Evolutionary conservation across 2,113 vertebrate genomes (phyloP).

Genomic region (Thunnus maccoyii): DNA sequence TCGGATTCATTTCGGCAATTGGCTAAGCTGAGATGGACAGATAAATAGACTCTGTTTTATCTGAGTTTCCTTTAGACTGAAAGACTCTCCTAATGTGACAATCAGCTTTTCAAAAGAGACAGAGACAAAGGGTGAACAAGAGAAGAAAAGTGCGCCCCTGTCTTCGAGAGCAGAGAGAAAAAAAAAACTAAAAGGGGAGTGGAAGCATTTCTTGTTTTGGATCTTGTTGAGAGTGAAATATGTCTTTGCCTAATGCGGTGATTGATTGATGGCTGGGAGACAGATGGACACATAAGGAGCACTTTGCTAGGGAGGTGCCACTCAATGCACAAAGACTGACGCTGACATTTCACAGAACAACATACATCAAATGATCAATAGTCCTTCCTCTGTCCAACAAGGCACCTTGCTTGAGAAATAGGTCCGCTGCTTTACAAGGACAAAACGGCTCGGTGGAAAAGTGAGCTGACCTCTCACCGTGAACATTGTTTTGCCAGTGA

Average conservation of each 20-base stretch:
- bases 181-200: slow-evolving; percentile 22
- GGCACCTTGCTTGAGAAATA: slow-evolving; percentile 59
- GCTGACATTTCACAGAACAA: slow-evolving; percentile 72
- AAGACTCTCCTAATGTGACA: slow-evolving; percentile 44
- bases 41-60: slow-evolving; percentile 49
- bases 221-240: slow-evolving; percentile 69
- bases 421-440: slow-evolving; percentile 48
- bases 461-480: slow-evolving; percentile 58
- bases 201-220: slow-evolving; percentile 60
- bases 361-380: slow-evolving; percentile 77
- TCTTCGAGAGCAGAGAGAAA: slow-evolving; percentile 1
- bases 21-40: slow-evolving; percentile 54
- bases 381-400: slow-evolving; percentile 47
- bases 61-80: slow-evolving; percentile 35
- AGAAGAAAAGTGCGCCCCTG: slow-evolving; percentile 1
- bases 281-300: slow-evolving; percentile 65
- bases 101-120: slow-evolving; percentile 47
- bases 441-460: slow-evolving; percentile 35
- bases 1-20: slow-evolving; percentile 59
- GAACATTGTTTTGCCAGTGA: slow-evolving; percentile 44
- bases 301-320: slow-evolving; percentile 68
- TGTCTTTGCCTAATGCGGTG: slow-evolving; percentile 69
- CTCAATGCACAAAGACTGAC: slow-evolving; percentile 70
- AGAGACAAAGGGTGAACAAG: slow-evolving; percentile 22
- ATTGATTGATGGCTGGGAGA: slow-evolving; percentile 69